Base-by-base conservation (phyloP, 2,797 vertebrate species). In the Typhlichthys eigenmanni region DNA sequence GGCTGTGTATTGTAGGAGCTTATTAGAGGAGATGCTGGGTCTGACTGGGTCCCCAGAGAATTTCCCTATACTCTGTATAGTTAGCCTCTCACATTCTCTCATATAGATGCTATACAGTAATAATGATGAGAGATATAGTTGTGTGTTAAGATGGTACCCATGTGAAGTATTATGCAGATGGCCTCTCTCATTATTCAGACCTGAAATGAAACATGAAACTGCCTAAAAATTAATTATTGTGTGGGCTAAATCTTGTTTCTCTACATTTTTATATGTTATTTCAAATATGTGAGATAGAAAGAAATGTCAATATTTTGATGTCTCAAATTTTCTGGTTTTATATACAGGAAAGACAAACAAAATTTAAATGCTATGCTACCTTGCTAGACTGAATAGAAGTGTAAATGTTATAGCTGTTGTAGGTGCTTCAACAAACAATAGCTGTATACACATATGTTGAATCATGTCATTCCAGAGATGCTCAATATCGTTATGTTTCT, bases 1-100 rank as follows among this genome's bases (percentile, higher is more conserved):
- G 70, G 70, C 80, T 83, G 64, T 80, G 65, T 64, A 75, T 61
- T 62, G 67, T 52, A 73, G 57, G 5, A 74, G 66, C 69, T 72
- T 73, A 75, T 83, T 81, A 79, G 53, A 68, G 52, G 29, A 64
- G 45, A 79, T 17, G 63, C 66, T 12, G 12, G 50, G 46, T 59
- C 60, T 61, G 66, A 80, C 60, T 19, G 60, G 61, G 52, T 19
- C 76, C 70, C 70, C 2, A 19, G 19, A 19, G 19, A 19, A 19
- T 19, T 2, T 19, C 19, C 19, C 19, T 19, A 55, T 56, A 48
- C 43, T 13, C 0, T 13, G 2, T 69, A 65, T 61, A 60, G n/a
- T 76, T 51, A 17, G 63, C 45, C 47, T 60, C 12, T 55, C 14
- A 58, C 50, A 69, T 66, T 48, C 32, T 63, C 29, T 52, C 47